These are phyloP conservation scores for Phengaris arion DNA, from an alignment of 2,888 invertebrate genomes.

Conservation along the genomic window DNA sequence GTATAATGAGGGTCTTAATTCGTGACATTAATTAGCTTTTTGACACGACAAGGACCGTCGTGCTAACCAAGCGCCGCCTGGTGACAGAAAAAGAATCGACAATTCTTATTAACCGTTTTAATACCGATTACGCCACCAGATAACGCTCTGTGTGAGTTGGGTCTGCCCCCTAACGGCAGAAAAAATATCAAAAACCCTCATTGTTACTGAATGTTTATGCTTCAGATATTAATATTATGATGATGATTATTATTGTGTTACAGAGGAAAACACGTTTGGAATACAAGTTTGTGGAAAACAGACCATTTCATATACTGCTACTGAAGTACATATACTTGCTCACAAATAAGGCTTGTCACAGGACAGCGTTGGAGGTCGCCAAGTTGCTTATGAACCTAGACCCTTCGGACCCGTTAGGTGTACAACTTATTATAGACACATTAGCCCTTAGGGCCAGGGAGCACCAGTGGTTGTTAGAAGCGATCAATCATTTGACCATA, in stretches of 20 bases:
- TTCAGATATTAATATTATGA: too few species aligned
- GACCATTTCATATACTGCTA: slow-evolving; percentile 80
- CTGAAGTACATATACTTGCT: slow-evolving; percentile 88
- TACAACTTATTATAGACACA: slow-evolving; percentile 87
- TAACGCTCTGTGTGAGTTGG: too few species aligned
- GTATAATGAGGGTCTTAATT: too few species aligned
- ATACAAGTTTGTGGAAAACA: slow-evolving; percentile 57
- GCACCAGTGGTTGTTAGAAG: slow-evolving; percentile 82
- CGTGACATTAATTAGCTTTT: too few species aligned
- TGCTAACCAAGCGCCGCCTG: too few species aligned
- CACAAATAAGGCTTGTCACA: slow-evolving; percentile 88
- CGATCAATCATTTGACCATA: slow-evolving; percentile 46
- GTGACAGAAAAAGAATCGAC: too few species aligned
- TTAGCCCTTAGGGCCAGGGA: slow-evolving; percentile 87
- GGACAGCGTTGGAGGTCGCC: slow-evolving; percentile 91
- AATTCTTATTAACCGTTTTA: too few species aligned
- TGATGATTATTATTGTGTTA: slow-evolving; percentile 36
- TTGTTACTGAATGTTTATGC: too few species aligned
- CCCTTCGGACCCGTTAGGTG: slow-evolving; percentile 87
- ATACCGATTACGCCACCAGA: too few species aligned
- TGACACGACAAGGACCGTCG: too few species aligned
- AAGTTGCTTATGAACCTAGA: slow-evolving; percentile 89
- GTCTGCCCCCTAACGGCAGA: too few species aligned
- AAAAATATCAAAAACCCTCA: too few species aligned
- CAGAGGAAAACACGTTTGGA: slow-evolving; percentile 55